These are phyloP conservation scores for Arion vulgaris DNA, from an alignment of 1,140 invertebrate genomes.

Conservation along the genomic window DNA sequence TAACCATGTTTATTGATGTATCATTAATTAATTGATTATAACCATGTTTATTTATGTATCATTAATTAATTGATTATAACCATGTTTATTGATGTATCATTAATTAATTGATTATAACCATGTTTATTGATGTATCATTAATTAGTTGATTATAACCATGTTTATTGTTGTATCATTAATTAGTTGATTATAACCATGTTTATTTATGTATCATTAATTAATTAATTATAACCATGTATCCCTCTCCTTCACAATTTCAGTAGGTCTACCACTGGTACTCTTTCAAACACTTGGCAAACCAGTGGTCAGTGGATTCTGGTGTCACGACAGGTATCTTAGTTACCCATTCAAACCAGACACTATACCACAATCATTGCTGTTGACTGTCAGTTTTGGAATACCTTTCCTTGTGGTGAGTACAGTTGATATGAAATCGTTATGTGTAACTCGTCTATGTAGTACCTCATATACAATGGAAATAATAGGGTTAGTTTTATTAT, in stretches of 20 bases:
- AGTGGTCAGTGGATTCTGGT: constrained; percentile 19
- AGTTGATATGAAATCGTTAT: not conserved
- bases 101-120: too few species aligned
- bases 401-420: constrained; percentile 35
- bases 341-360: constrained; percentile 33
- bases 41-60: too few species aligned
- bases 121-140: too few species aligned
- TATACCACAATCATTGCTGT: constrained; percentile 2
- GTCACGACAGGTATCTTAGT: constrained; percentile 16
- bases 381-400: constrained; percentile 12
- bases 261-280: constrained; percentile 9
- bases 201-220: too few species aligned
- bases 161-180: too few species aligned
- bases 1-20: too few species aligned
- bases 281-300: constrained; percentile 3
- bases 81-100: too few species aligned
- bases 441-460: not conserved
- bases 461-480: not conserved
- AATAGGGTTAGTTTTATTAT: not conserved
- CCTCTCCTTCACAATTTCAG: constrained; percentile 18
- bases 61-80: too few species aligned
- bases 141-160: too few species aligned
- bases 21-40: too few species aligned
- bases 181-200: too few species aligned
- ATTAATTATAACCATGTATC: too few species aligned